A percentile compares a stretch with the other conserved stretches of the same genome.
phyloP scores from a whole-genome alignment of 2,113 vertebrate genomes.

The Philantomba maxwellii region DNA sequence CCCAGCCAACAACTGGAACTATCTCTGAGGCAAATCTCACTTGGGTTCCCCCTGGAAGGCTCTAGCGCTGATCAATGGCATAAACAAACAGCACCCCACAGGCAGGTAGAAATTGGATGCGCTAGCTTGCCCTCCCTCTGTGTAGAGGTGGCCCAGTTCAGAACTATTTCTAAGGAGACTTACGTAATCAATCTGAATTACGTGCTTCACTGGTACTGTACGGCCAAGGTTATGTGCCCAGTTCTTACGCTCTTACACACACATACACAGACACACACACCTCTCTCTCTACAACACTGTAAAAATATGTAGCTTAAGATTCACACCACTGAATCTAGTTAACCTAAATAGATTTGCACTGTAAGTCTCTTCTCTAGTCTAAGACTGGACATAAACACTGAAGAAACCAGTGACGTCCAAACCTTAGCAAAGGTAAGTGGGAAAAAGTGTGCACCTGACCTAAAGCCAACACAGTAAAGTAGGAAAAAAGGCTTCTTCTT shows the following conservation, averaged over 20 bases:
- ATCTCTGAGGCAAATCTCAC: background rate
- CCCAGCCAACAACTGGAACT: background rate
- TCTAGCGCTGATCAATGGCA: conserved; percentile 32
- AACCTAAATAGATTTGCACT: background rate
- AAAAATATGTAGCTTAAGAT: conserved; percentile 32
- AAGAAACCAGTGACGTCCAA: background rate
- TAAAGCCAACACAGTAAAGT: background rate
- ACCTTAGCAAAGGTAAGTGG: fast-evolving
- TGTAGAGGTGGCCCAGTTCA: conserved; percentile 67
- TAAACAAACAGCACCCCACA: conserved; percentile 19
- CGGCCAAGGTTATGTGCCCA: conserved; percentile 49
- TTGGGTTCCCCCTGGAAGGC: background rate
- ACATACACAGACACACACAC: background rate
- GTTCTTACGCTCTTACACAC: background rate
- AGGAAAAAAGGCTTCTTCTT: background rate
- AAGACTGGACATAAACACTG: background rate
- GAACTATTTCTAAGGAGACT: conserved; percentile 71
- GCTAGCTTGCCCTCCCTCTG: conserved; percentile 53
- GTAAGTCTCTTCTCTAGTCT: background rate
- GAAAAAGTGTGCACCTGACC: background rate
- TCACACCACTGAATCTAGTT: conserved; percentile 34
- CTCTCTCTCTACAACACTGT: background rate
- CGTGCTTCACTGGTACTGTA: conserved; percentile 41
- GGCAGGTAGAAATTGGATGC: conserved; percentile 55
- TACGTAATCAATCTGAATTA: conserved; percentile 69